These are phyloP conservation scores for Oscheius sp. DNA, from an alignment of 2,888 invertebrate genomes.

Conservation along the genomic window DNA sequence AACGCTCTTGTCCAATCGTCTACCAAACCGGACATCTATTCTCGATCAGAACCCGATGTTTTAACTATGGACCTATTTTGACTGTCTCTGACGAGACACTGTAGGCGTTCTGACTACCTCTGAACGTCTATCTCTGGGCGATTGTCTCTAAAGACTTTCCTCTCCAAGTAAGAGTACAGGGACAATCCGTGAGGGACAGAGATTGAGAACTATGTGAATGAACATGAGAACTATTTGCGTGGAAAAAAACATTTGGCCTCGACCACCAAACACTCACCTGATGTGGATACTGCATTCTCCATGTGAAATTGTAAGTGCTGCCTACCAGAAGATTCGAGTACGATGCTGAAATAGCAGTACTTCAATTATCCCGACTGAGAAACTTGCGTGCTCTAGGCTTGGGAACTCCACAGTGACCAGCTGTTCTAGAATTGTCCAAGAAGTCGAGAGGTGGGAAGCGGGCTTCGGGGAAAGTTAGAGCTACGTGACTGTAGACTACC, in stretches of 20 bases:
- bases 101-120: no score
- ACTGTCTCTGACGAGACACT: no score
- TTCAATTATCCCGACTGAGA: neutral
- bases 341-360: conserved; percentile 45
- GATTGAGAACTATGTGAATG: no score
- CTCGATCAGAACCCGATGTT: no score
- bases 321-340: conserved; percentile 52
- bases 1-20: no score
- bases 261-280: conserved; percentile 36
- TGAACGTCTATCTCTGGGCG: no score
- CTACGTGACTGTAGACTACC: conserved; percentile 44
- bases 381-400: conserved; percentile 53
- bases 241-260: neutral
- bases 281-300: conserved; percentile 58
- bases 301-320: conserved; percentile 47
- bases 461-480: conserved; percentile 66
- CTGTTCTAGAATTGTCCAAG: conserved; percentile 65
- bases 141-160: no score
- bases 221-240: no score
- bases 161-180: no score
- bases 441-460: conserved; percentile 71
- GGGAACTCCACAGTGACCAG: conserved; percentile 69
- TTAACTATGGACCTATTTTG: no score
- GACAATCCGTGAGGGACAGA: no score
- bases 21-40: no score